Evolutionary conservation across 2,113 vertebrate species (phyloP).

Genomic region (Oriolus oriolus): DNA sequence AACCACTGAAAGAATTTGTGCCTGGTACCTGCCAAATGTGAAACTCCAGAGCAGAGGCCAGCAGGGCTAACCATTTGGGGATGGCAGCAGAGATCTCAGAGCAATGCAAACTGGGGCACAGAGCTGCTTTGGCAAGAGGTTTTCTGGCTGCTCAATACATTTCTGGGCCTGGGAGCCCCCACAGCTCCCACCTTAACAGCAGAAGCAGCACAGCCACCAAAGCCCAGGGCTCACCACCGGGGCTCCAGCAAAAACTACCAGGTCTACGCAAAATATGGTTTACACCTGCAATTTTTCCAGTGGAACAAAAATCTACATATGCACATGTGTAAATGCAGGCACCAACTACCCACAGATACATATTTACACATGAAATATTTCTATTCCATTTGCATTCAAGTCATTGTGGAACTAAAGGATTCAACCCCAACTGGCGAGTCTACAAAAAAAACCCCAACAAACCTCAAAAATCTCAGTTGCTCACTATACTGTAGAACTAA

Average conservation of each 20-base stretch:
- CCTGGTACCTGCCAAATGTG: constrained; percentile 58
- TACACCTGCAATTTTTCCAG: background rate
- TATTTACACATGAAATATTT: background rate
- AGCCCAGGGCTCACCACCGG: background rate
- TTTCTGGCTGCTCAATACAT: background rate
- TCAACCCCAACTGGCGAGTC: background rate
- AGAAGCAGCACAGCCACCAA: background rate
- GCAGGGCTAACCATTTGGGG: background rate
- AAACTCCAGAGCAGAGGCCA: constrained; percentile 20
- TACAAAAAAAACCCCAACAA: background rate
- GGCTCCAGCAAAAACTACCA: background rate
- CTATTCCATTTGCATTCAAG: background rate
- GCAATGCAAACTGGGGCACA: background rate
- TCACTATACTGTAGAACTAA: background rate
- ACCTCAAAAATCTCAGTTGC: background rate
- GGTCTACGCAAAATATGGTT: background rate
- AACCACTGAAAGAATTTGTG: constrained; percentile 52
- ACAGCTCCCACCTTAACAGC: background rate
- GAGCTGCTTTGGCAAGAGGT: background rate
- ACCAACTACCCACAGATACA: background rate
- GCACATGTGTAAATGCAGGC: background rate
- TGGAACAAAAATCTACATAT: background rate
- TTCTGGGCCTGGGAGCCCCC: background rate
- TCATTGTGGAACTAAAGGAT: background rate
- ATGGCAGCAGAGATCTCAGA: background rate